Evolutionary conservation across 2,888 invertebrate genomes (phyloP).

Genomic region (Lasiommata megera): DNA sequence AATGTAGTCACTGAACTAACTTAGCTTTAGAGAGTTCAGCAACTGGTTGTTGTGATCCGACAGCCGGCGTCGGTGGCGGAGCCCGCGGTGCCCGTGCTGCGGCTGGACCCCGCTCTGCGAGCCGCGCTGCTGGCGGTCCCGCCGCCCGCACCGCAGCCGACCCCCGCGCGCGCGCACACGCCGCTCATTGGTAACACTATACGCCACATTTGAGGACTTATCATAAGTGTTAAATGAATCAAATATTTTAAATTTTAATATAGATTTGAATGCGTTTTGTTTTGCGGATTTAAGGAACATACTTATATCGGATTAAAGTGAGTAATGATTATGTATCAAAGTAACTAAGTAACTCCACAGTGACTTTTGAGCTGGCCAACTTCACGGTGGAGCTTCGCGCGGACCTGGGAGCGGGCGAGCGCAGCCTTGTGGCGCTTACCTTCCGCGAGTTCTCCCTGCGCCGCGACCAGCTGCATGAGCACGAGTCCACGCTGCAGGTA

Average conservation of each 20-base stretch:
- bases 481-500: constrained; percentile 87
- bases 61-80: constrained; percentile 42
- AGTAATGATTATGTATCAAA: too few relatives aligned
- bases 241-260: too few relatives aligned
- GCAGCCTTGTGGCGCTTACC: constrained; percentile 91
- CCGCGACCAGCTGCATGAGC: constrained; percentile 84
- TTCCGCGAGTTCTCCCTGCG: constrained; percentile 91
- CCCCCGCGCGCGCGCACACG: constrained; percentile 31
- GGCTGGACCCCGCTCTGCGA: constrained; percentile 83
- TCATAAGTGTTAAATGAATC: too few relatives aligned
- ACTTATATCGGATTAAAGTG: too few relatives aligned
- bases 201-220: too few relatives aligned
- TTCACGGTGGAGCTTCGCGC: constrained; percentile 89
- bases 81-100: constrained; percentile 71
- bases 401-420: constrained; percentile 85
- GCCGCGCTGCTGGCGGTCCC: constrained; percentile 75
- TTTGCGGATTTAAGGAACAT: too few relatives aligned
- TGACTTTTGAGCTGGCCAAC: constrained; percentile 87
- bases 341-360: constrained; percentile 42
- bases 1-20: too few relatives aligned
- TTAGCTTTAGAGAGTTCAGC: too few relatives aligned
- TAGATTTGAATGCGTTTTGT: too few relatives aligned
- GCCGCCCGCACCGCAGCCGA: constrained; percentile 43
- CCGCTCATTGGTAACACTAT: constrained; percentile 42
- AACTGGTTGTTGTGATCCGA: neutral